Conservation (phyloP, 1,140 invertebrate genomes). For the Pinna nobilis region DNA sequence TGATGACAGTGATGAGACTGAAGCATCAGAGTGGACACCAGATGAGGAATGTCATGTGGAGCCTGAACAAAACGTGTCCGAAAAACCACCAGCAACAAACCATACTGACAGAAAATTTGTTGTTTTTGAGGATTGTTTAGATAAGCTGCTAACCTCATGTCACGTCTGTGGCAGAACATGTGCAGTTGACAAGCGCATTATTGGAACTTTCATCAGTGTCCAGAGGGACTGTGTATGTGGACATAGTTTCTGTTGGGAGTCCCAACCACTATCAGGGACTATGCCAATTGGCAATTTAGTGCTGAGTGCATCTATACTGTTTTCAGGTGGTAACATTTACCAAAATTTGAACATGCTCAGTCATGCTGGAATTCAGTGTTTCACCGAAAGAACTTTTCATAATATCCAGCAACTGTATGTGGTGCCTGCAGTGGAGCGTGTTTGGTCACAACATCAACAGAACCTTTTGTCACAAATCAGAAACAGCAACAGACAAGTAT, state of each 20-base stretch:
- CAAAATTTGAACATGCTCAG: background rate
- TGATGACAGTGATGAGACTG: no score
- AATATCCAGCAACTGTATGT: constrained; percentile 1
- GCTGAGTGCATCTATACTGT: background rate
- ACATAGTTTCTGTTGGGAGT: background rate
- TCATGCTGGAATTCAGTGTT: background rate
- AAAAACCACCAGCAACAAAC: no score
- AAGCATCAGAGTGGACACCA: no score
- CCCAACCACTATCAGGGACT: background rate
- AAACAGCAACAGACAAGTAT: background rate
- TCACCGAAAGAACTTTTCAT: constrained; percentile 1
- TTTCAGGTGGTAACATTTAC: background rate
- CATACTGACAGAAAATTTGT: no score
- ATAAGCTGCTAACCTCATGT: no score
- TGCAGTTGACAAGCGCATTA: no score
- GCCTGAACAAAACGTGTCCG: no score
- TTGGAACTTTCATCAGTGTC: no score
- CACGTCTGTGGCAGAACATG: no score
- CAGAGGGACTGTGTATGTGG: no score
- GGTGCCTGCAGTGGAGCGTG: background rate
- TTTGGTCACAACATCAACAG: background rate
- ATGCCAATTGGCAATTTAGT: constrained; percentile 5
- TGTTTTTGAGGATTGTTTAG: no score
- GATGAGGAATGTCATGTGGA: no score
- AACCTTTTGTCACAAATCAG: background rate